Percentiles rank a stretch among this genome's conserved stretches.
These are phyloP conservation scores for Drosophila ambigua DNA, from an alignment of 1,140 invertebrate species.

Conservation along the genomic window DNA sequence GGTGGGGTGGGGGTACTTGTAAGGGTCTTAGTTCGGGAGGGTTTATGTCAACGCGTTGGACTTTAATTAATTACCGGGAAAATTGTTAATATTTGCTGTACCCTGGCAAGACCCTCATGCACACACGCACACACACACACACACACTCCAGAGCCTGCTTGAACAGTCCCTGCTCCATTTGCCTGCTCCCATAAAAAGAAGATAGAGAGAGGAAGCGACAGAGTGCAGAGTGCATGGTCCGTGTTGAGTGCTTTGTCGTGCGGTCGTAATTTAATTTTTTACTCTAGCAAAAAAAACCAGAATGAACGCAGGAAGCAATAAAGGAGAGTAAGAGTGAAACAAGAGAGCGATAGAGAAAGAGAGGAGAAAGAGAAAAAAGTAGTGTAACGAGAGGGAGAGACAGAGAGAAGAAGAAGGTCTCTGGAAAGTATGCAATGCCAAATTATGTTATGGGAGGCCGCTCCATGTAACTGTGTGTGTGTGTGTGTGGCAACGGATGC, in stretches of 20 bases:
- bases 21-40: background rate
- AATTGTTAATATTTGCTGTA: constrained; percentile 74
- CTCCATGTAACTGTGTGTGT: constrained; percentile 7
- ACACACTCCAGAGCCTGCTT: too few species aligned
- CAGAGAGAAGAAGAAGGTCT: constrained; percentile 6
- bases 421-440: constrained; percentile 72
- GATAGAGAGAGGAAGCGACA: background rate
- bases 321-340: background rate
- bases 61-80: constrained; percentile 75
- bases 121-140: too few species aligned
- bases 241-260: constrained; percentile 44
- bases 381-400: background rate
- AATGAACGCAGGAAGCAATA: constrained; percentile 3
- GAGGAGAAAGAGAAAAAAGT: background rate
- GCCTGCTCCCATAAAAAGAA: constrained; percentile 41
- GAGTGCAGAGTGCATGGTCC: background rate
- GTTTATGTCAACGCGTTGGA: constrained; percentile 55
- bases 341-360: constrained; percentile 2
- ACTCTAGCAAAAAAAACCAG: background rate
- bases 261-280: constrained; percentile 73
- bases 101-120: background rate
- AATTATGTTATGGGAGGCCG: constrained; percentile 63
- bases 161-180: constrained; percentile 2
- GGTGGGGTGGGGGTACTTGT: constrained; percentile 1
- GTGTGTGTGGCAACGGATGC: constrained; percentile 17